Conservation (phyloP, 1,140 invertebrate genomes). For the Wasmannia auropunctata region DNA sequence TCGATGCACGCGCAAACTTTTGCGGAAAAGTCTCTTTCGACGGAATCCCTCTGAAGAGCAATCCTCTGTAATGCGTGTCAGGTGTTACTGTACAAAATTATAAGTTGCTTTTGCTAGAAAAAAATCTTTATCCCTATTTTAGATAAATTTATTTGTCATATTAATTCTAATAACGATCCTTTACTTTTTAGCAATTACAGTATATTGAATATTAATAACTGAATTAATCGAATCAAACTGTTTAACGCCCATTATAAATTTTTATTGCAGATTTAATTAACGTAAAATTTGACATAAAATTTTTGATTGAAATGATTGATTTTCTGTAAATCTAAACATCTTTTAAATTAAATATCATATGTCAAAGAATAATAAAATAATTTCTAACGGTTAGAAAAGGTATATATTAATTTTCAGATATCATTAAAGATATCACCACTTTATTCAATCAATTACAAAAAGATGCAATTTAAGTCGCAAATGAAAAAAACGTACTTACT, state of each 20-base stretch:
- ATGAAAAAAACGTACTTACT: background rate
- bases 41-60: background rate
- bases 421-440: background rate
- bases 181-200: background rate
- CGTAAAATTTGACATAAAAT: background rate
- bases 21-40: slow-evolving; percentile 15
- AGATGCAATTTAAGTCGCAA: background rate
- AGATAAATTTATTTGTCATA: background rate
- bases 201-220: background rate
- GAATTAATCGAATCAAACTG: background rate
- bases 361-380: background rate
- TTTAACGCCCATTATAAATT: background rate
- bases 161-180: background rate
- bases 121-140: background rate
- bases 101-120: background rate
- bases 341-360: background rate
- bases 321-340: background rate
- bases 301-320: background rate
- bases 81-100: slow-evolving; percentile 34
- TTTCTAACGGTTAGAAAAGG: background rate
- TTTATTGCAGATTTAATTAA: background rate
- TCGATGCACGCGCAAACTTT: slow-evolving; percentile 21
- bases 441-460: background rate
- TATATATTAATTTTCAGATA: background rate
- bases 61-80: slow-evolving; percentile 27